A percentile compares a stretch with the other conserved stretches of the same genome.
Evolutionary conservation across 2,888 invertebrate genomes (phyloP).

Genomic region (Crossocerus cetratus): DNA sequence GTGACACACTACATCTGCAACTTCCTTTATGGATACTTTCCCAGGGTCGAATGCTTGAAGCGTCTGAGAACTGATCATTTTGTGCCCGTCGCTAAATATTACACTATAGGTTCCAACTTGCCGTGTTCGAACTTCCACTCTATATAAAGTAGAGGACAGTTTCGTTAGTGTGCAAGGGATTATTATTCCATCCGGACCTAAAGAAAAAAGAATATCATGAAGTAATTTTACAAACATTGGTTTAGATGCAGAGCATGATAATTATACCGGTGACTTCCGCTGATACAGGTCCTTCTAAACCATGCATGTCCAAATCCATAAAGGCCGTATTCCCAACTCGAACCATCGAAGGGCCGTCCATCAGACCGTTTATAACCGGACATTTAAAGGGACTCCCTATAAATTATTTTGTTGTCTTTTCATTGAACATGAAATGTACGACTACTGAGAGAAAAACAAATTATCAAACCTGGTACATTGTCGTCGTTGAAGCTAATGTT

Average conservation of each 20-base stretch:
- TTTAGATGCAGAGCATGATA: not conserved
- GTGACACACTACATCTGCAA: conserved; percentile 88
- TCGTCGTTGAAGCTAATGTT: conserved; percentile 97
- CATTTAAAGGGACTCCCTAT: conserved; percentile 93
- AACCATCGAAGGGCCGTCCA: conserved; percentile 73
- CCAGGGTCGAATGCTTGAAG: conserved; percentile 89
- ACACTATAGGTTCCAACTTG: conserved; percentile 87
- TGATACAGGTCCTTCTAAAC: conserved; percentile 75
- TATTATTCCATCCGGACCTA: conserved; percentile 78
- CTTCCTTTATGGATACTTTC: conserved; percentile 84
- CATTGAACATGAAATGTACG: too few relatives aligned
- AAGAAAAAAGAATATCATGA: conserved; percentile 6
- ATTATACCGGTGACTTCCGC: conserved; percentile 78
- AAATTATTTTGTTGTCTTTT: too few relatives aligned
- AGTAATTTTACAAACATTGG: not conserved
- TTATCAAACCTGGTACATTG: conserved; percentile 82
- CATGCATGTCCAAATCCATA: conserved; percentile 76
- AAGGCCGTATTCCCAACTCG: conserved; percentile 73
- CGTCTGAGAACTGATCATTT: conserved; percentile 79
- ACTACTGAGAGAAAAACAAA: not conserved
- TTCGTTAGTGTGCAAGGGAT: conserved; percentile 76
- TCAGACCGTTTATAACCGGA: conserved; percentile 78
- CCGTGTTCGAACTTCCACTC: conserved; percentile 87
- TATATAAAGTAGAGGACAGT: conserved; percentile 83
- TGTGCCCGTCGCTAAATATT: conserved; percentile 81